phyloP scores from a whole-genome alignment of 1,140 invertebrate genomes.

The Pteromalus puparum region DNA sequence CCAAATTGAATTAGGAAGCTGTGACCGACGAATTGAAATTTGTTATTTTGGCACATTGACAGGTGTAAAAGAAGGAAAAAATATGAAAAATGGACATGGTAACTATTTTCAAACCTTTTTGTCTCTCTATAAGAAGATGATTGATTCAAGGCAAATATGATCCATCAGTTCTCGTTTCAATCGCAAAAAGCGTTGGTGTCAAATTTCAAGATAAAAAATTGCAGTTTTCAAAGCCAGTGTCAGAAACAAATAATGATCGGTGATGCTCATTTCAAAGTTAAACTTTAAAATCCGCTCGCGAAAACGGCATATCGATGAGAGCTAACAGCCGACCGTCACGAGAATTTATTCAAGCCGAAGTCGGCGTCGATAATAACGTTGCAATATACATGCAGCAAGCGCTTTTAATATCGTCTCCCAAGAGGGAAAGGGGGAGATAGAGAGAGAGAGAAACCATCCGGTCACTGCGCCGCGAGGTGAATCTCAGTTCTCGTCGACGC shows the following conservation, averaged over 20 bases:
- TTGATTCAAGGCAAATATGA: too few relatives aligned
- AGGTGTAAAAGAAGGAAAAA: too few relatives aligned
- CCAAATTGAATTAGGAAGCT: too few relatives aligned
- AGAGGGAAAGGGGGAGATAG: neutral
- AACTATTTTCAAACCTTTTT: too few relatives aligned
- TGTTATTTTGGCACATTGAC: too few relatives aligned
- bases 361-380: neutral
- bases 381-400: constrained; percentile 1
- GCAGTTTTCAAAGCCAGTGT: neutral
- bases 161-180: too few relatives aligned
- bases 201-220: too few relatives aligned
- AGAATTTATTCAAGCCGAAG: neutral
- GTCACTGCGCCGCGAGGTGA: neutral
- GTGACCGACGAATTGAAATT: too few relatives aligned
- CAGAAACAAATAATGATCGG: neutral
- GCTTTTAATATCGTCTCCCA: neutral
- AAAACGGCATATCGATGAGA: neutral
- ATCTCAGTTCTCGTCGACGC: neutral
- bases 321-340: neutral
- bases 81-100: too few relatives aligned
- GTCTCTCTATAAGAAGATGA: too few relatives aligned
- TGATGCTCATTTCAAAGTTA: neutral
- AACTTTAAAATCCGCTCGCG: neutral
- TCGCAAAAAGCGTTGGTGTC: too few relatives aligned
- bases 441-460: neutral